Evolutionary conservation across 1,140 invertebrate genomes (phyloP), one percentile per base, ranked within the genome.

Genomic region (Trissolcus basalis): DNA sequence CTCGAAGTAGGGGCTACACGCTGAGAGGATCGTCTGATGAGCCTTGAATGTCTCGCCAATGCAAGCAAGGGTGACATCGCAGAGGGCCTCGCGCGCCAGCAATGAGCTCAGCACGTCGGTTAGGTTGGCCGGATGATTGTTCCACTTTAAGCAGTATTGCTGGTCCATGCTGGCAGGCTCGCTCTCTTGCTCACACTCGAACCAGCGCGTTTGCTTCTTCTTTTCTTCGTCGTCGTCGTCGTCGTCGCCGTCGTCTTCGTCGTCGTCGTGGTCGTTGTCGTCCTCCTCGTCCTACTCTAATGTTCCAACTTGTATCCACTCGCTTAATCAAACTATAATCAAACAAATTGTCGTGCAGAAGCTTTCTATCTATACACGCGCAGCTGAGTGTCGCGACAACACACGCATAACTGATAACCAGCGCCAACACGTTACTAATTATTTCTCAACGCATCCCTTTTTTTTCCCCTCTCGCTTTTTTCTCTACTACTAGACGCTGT

Each of bases 1-100:
- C 91, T 97, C 95, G 89, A 98, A 97, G 90, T 97, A 97, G 56
- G 96, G 95, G 89, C 95, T 97, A 90, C 96, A 97, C 74, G 96
- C 96, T 45, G 96, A 97, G 53, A 97, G 90, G 87, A 97, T 96
- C 60, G 95, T 95, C 89, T 97, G 96, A 89, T 97, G 96, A 78
- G 96, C 96, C 90, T 96, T 95, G 84, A 97, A 94, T 74, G 93
- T 96, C 86, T 95, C 93, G 80, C 95, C 95, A 85, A 96, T 95
- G 89, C 96, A 97, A 63, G 96, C 96, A 83, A 98, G 90, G 79
- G 96, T 97, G 78, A 97, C 96, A 91, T 96, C 96, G 85, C 95
- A 96, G 77, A 97, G 91, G 79, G 93, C 93, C 89, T 96, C 94
- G 86, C 95, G 91, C 87, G 95, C 93, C 81, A 96, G 90, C 83